These are phyloP conservation scores for Anoplolepis gracilipes DNA, from an alignment of 1,140 invertebrate species.

Conservation along the genomic window DNA sequence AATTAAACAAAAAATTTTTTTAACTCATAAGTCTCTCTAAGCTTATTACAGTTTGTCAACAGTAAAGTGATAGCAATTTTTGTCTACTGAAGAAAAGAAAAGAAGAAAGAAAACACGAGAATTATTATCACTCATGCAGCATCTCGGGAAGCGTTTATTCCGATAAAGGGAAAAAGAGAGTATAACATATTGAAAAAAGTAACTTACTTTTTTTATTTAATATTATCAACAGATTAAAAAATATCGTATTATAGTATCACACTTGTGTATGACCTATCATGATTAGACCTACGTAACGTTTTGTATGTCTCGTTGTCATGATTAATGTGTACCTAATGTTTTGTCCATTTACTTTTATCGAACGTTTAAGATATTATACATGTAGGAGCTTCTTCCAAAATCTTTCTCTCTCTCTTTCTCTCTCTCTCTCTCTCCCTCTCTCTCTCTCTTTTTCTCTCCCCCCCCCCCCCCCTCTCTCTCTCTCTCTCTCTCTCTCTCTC, in stretches of 20 bases:
- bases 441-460: no score
- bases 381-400: no score
- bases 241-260: conserved; percentile 45
- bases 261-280: conserved; percentile 42
- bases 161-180: conserved; percentile 73
- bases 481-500: background rate
- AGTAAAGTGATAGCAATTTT: background rate
- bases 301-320: conserved; percentile 3
- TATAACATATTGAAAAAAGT: conserved; percentile 59
- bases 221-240: conserved; percentile 64
- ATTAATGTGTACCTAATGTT: conserved; percentile 49
- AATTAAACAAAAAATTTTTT: background rate
- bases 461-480: no score
- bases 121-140: conserved; percentile 60
- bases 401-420: no score
- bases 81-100: background rate
- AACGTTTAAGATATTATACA: background rate
- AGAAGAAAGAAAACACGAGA: background rate
- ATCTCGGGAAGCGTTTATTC: conserved; percentile 46
- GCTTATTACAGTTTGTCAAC: background rate
- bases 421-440: no score
- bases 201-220: conserved; percentile 66
- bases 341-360: conserved; percentile 51
- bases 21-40: background rate
- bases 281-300: conserved; percentile 22